Evolutionary conservation across 2,888 invertebrate genomes (phyloP), one percentile per base, ranked within the genome.

Genomic region (Oithona nana): DNA sequence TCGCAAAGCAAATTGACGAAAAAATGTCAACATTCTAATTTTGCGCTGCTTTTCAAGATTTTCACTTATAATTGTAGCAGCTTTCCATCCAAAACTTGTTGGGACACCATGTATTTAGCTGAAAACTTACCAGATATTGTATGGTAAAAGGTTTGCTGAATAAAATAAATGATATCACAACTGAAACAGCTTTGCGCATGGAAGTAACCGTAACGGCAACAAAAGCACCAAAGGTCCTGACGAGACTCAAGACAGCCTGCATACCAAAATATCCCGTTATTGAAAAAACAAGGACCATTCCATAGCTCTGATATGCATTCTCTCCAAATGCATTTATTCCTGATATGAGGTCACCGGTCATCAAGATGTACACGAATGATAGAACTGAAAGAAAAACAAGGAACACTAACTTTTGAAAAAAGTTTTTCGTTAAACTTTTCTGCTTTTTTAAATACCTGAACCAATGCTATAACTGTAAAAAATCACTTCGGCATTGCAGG

Each of bases 71-170:
- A n/a, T n/a, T n/a, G n/a, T n/a, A n/a, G n/a, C n/a, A n/a, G n/a
- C n/a, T n/a, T n/a, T n/a, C n/a, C n/a, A n/a, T n/a, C n/a, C n/a
- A n/a, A n/a, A n/a, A n/a, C n/a, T n/a, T n/a, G n/a, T n/a, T n/a
- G n/a, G n/a, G n/a, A n/a, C n/a, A n/a, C n/a, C n/a, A n/a, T n/a
- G n/a, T n/a, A n/a, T n/a, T n/a, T n/a, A n/a, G n/a, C n/a, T n/a
- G n/a, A n/a, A n/a, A n/a, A n/a, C n/a, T n/a, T 88, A 92, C 94
- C 0, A 85, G 72, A 72, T 90, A 90, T 72, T 61, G 88, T 68
- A 86, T 80, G 26, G 88, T 86, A 71, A 92, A 93, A 2, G 94
- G 93, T 74, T 95, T 95, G 72, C 84, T 82, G 72, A 97, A 97
- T 69, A 94, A 81, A 61, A 94, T 67, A 74, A 97, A 97, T 0